These are phyloP conservation scores for Grammomys surdaster DNA, from an alignment of 2,113 vertebrate genomes.

Conservation along the genomic window DNA sequence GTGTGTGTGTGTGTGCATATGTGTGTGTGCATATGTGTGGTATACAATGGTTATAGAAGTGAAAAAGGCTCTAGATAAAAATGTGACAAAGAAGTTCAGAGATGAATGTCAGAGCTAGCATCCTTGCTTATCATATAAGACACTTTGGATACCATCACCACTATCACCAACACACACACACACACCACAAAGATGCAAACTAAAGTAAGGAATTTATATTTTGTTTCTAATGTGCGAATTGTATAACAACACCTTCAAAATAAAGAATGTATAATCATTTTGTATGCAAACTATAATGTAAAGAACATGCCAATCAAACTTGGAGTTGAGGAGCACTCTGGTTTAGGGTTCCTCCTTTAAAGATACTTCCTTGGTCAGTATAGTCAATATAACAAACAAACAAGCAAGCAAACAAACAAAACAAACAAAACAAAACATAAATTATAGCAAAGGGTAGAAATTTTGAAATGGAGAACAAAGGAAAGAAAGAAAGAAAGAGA, in stretches of 20 bases:
- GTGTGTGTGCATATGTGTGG: not conserved
- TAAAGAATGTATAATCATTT: slow-evolving; percentile 6
- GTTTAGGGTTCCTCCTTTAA: not conserved
- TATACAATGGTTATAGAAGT: not conserved
- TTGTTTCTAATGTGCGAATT: not conserved
- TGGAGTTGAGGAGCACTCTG: not conserved
- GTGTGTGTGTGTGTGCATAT: not conserved
- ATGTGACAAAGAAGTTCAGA: not conserved
- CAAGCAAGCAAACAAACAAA: not conserved
- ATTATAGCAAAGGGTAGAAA: not conserved
- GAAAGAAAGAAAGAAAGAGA: too few species aligned
- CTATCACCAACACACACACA: not conserved
- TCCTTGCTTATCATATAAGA: not conserved
- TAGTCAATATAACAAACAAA: not conserved
- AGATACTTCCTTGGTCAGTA: not conserved
- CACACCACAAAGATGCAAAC: not conserved
- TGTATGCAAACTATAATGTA: slow-evolving; percentile 23
- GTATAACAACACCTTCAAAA: slow-evolving; percentile 40
- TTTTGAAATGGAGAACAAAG: not conserved
- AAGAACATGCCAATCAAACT: slow-evolving; percentile 21
- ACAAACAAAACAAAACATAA: not conserved
- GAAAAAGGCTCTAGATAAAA: not conserved
- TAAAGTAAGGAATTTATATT: not conserved
- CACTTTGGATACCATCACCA: not conserved
- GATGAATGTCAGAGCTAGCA: not conserved